A percentile compares a stretch with the other conserved stretches of the same genome.
These are phyloP conservation scores for Drosophila novamexicana DNA, from an alignment of 1,140 invertebrate genomes.

Conservation along the genomic window DNA sequence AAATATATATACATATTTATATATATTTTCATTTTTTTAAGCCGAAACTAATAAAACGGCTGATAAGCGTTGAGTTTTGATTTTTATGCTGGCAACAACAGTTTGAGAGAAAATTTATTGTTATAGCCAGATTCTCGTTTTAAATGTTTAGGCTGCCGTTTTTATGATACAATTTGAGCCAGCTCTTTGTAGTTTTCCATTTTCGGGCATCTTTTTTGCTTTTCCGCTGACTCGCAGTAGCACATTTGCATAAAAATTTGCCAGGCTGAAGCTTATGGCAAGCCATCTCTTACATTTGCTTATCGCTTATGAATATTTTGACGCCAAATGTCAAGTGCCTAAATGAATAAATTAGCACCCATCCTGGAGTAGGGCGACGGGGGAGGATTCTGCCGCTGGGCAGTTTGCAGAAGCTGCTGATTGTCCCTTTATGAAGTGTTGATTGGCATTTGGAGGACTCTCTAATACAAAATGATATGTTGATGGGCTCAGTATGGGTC, in stretches of 20 bases:
- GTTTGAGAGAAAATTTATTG: constrained; percentile 59
- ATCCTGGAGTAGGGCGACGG: background rate
- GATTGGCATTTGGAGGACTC: constrained; percentile 43
- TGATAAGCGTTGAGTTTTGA: constrained; percentile 72
- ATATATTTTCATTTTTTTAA: constrained; percentile 49
- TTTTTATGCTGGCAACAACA: constrained; percentile 55
- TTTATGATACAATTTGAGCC: constrained; percentile 68
- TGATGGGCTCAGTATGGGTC: too few species aligned
- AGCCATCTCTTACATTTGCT: constrained; percentile 58
- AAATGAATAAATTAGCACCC: constrained; percentile 73
- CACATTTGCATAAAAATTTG: constrained; percentile 77
- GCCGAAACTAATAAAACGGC: constrained; percentile 77
- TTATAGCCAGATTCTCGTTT: constrained; percentile 68
- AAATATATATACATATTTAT: constrained; percentile 48
- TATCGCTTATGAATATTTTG: constrained; percentile 79
- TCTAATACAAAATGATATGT: too few species aligned
- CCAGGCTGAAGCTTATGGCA: constrained; percentile 26
- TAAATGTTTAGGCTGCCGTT: constrained; percentile 70
- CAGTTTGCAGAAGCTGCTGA: constrained; percentile 37
- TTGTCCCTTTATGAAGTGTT: constrained; percentile 72
- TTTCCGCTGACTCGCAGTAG: background rate
- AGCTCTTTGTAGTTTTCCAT: constrained; percentile 59
- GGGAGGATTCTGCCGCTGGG: background rate
- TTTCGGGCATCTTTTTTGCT: background rate
- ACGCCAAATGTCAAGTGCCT: constrained; percentile 66